Base-by-base conservation (phyloP, 2,888 invertebrate genomes). In the Caenorhabditis sp. region DNA sequence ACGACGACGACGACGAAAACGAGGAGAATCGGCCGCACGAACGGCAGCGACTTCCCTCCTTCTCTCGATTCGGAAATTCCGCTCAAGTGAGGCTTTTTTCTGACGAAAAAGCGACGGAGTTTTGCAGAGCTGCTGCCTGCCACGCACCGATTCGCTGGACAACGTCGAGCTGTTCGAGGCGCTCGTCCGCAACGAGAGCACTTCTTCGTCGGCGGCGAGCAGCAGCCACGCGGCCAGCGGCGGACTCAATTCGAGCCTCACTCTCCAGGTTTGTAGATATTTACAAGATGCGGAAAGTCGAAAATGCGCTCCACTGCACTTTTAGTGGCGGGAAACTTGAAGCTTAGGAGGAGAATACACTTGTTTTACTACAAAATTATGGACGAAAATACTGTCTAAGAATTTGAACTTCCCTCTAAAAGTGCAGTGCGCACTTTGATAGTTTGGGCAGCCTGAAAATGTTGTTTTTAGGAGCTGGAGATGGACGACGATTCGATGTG, bases 61-160 rank as follows among this genome's bases (percentile, higher is more conserved):
- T 61, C 20, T 75, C 66, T 4, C 52, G 74, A 59, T 73, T 73
- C 13, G 65, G 73, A 46, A 41, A 22, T 37, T 37, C 58, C 3
- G 58, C 68, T 8, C 68, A 65, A 53, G 63, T 65, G 48, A 26
- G 15, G n/a, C 5, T 37, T 6, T 8, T 17, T 24, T 26, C 22
- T 30, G 27, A 11, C 17, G 13, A 24, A 37, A 37, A 37, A 13
- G 32, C 17, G 13, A 15, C 17, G n/a, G 22, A 8, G n/a, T n/a
- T n/a, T 37, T 50, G 13, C 50, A 68, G 55, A 66, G 66, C 15
- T 68, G 66, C 52, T 75, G 61, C 22, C 43, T 75, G 8, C 68
- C 68, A 11, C 61, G 74, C 3, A 75, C 74, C n/a, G 66, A 66
- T 26, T 55, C 74, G 1, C 45, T 75, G 22, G 74, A 75, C 27